Evolutionary conservation across 2,888 invertebrate genomes (phyloP).

Genomic region (Hydraecia micacea): DNA sequence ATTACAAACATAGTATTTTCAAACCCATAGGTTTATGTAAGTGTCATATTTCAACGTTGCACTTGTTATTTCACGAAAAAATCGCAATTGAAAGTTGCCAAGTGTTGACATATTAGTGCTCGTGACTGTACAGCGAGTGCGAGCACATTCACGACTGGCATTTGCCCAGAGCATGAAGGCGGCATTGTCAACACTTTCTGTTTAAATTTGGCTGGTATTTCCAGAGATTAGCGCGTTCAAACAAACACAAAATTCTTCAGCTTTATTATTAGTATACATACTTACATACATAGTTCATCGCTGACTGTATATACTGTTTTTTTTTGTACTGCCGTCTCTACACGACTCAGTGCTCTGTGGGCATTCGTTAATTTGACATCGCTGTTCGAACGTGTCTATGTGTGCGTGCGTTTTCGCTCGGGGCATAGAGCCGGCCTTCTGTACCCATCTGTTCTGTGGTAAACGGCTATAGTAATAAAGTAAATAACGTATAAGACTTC

Average conservation of each 20-base stretch:
- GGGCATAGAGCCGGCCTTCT: not conserved
- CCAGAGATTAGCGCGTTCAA: not conserved
- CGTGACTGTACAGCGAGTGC: not conserved
- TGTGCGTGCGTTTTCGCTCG: not conserved
- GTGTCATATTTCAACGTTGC: no score
- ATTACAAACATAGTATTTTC: no score
- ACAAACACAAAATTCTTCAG: not conserved
- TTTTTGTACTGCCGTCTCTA: not conserved
- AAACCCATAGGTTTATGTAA: no score
- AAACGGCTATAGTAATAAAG: constrained; percentile 46
- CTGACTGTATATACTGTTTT: not conserved
- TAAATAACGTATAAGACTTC: constrained; percentile 46
- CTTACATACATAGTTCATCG: no score
- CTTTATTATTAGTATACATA: not conserved
- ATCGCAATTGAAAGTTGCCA: no score
- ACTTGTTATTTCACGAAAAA: no score
- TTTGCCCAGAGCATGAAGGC: not conserved
- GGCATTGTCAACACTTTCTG: not conserved
- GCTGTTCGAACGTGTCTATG: not conserved
- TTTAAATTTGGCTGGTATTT: no score
- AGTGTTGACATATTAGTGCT: no score
- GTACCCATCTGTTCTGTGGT: not conserved
- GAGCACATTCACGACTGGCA: not conserved
- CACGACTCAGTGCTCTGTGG: not conserved
- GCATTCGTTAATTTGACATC: not conserved